Evolutionary conservation across 2,113 vertebrate species (phyloP).

Genomic region (Anguilla japonica): DNA sequence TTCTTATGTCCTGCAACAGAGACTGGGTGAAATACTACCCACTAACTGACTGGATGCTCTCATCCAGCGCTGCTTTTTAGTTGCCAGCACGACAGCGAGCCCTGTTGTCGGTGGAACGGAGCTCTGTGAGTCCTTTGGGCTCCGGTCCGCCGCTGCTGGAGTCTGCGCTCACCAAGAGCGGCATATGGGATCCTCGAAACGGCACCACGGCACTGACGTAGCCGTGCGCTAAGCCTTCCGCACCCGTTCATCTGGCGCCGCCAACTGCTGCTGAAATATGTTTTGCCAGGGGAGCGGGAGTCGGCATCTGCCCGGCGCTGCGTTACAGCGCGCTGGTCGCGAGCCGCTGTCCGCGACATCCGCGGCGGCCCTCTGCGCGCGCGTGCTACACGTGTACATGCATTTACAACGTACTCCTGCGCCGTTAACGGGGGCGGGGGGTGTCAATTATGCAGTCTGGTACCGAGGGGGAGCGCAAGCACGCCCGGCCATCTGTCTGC

Average conservation of each 20-base stretch:
- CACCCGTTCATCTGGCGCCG: slow-evolving; percentile 22
- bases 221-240: background rate
- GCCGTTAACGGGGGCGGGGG: background rate
- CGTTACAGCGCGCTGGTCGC: background rate
- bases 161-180: background rate
- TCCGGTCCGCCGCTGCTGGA: background rate
- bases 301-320: slow-evolving; percentile 12
- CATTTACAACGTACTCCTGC: background rate
- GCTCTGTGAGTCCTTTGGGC: background rate
- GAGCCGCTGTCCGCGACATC: background rate
- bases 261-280: slow-evolving; percentile 20
- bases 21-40: background rate
- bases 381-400: background rate
- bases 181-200: slow-evolving; percentile 20
- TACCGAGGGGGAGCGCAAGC: background rate
- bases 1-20: background rate
- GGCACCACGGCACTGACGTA: slow-evolving; percentile 13
- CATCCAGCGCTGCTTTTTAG: background rate
- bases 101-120: background rate
- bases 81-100: background rate
- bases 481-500: background rate
- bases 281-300: slow-evolving; percentile 21
- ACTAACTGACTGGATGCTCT: background rate
- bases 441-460: background rate
- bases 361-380: background rate